These are phyloP conservation scores for Tiliacea citrago DNA, from an alignment of 2,888 invertebrate genomes.

Conservation along the genomic window DNA sequence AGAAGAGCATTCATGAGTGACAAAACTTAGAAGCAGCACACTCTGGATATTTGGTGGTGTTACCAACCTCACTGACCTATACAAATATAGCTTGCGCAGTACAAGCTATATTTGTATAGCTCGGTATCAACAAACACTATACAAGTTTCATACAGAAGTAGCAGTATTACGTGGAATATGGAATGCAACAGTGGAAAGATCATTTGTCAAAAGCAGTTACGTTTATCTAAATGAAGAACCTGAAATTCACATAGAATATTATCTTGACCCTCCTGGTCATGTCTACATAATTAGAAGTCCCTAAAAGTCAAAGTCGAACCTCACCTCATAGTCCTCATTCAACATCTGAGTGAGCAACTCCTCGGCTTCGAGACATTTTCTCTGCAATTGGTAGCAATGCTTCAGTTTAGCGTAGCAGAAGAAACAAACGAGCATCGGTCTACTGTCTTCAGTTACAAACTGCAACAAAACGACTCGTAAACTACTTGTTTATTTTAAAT, in stretches of 20 bases:
- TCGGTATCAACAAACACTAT: not conserved
- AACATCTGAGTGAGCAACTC: not conserved
- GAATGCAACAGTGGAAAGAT: not conserved
- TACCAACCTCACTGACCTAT: not conserved
- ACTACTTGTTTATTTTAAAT: not conserved
- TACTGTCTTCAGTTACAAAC: conserved; percentile 13
- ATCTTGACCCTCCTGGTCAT: not conserved
- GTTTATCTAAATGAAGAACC: not conserved
- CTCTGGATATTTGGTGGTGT: not conserved
- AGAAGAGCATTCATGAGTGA: not conserved
- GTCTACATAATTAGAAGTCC: not conserved
- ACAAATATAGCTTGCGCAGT: no score
- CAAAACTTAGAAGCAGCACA: not conserved
- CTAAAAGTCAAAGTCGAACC: not conserved
- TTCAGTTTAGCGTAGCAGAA: not conserved
- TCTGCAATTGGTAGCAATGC: not conserved
- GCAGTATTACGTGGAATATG: not conserved
- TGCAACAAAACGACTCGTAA: not conserved
- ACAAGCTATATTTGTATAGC: no score
- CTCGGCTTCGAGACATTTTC: not conserved
- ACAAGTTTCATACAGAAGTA: not conserved
- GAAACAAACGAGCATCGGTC: not conserved
- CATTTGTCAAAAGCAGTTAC: not conserved
- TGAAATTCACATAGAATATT: no score
- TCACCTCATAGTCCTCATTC: conserved; percentile 1